These are phyloP conservation scores for Athetis lepigone DNA, from an alignment of 2,888 invertebrate genomes.

Conservation along the genomic window DNA sequence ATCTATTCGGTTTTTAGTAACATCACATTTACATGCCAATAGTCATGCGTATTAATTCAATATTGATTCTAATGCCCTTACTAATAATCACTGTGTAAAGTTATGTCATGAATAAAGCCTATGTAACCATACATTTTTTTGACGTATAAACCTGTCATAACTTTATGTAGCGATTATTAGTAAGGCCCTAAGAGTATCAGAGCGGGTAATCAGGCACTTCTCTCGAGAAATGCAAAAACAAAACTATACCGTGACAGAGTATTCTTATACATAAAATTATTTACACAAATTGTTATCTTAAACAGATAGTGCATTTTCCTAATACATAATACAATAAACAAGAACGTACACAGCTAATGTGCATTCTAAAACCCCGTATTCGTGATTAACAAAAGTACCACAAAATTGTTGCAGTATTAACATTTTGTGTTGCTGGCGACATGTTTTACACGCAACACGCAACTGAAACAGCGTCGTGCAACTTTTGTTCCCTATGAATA, in stretches of 20 bases:
- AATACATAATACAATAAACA: constrained; percentile 38
- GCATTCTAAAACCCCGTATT: constrained; percentile 41
- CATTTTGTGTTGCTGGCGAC: not conserved
- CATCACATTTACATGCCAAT: constrained; percentile 22
- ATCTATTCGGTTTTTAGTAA: constrained; percentile 23
- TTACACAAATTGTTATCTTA: constrained; percentile 28
- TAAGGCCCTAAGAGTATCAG: too few relatives aligned
- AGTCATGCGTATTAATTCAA: constrained; percentile 18
- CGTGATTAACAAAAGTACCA: constrained; percentile 20
- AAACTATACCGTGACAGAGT: not conserved
- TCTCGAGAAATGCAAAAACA: constrained; percentile 11
- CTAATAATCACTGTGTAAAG: too few relatives aligned
- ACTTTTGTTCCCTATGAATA: constrained; percentile 11
- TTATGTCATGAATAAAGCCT: too few relatives aligned
- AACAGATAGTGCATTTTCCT: constrained; percentile 49
- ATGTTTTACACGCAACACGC: not conserved
- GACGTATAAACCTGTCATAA: too few relatives aligned
- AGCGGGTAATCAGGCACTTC: constrained; percentile 10
- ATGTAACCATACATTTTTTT: too few relatives aligned
- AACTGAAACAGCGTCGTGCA: constrained; percentile 2
- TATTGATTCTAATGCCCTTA: constrained; percentile 12
- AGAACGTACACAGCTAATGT: constrained; percentile 59
- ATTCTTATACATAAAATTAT: constrained; percentile 10
- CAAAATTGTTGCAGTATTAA: constrained; percentile 6
- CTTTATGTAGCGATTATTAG: too few relatives aligned